Evolutionary conservation across 2,113 vertebrate genomes (phyloP).

Genomic region (Eolophus roseicapilla): DNA sequence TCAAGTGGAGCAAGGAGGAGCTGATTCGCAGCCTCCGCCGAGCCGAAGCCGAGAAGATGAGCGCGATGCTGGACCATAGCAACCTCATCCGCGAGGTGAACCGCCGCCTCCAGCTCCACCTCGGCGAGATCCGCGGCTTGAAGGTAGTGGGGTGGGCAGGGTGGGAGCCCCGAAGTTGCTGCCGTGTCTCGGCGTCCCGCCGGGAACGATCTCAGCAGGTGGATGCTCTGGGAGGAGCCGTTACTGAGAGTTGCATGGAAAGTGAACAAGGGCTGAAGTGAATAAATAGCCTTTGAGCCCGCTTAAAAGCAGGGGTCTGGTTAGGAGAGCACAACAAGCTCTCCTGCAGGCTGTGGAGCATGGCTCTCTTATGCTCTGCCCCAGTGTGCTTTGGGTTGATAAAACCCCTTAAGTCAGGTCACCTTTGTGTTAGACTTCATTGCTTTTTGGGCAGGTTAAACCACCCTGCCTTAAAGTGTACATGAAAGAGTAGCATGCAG

Average conservation of each 20-base stretch:
- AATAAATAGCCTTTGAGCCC: not conserved
- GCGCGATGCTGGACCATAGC: slow-evolving; percentile 95
- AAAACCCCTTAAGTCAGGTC: not conserved
- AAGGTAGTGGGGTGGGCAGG: slow-evolving; percentile 83
- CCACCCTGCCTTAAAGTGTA: not conserved
- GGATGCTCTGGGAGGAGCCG: not conserved
- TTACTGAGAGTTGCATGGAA: not conserved
- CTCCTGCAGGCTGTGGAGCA: not conserved
- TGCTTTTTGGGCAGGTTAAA: not conserved
- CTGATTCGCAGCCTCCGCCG: slow-evolving; percentile 89
- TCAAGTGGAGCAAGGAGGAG: slow-evolving; percentile 93
- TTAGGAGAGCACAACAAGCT: not conserved
- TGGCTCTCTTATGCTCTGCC: not conserved
- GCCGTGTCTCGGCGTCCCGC: not conserved
- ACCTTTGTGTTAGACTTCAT: not conserved
- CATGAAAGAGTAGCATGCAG: accelerated
- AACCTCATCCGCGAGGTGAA: slow-evolving; percentile 97
- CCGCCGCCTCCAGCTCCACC: slow-evolving; percentile 94
- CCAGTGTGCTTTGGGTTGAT: not conserved
- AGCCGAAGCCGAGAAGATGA: slow-evolving; percentile 93
- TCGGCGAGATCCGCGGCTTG: slow-evolving; percentile 92
- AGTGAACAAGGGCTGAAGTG: not conserved
- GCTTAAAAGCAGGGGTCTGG: not conserved
- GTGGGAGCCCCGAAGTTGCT: not conserved
- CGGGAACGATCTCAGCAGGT: not conserved